phyloP scores from a whole-genome alignment of 2,888 invertebrate genomes.

The Erebia epiphron region DNA sequence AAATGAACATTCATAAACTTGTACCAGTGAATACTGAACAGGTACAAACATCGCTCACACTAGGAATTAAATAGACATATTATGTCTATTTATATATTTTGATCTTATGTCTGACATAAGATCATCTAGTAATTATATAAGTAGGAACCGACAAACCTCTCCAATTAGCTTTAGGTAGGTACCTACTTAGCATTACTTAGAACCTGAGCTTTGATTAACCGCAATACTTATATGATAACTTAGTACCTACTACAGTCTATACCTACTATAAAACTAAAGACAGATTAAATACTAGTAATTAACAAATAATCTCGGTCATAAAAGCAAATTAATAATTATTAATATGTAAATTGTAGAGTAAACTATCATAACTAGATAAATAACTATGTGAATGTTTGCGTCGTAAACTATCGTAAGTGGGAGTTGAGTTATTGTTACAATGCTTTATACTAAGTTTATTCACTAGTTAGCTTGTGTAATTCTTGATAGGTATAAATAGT shows the following conservation, averaged over 20 bases:
- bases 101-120: no score
- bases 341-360: slow-evolving; percentile 31
- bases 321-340: slow-evolving; percentile 15
- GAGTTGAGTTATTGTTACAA: not conserved
- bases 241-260: not conserved
- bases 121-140: no score
- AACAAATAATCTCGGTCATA: slow-evolving; percentile 34
- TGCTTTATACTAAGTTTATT: not conserved
- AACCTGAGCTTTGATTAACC: not conserved
- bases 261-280: not conserved
- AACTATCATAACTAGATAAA: slow-evolving; percentile 2
- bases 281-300: slow-evolving; percentile 37
- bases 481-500: not conserved
- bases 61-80: no score
- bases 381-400: not conserved
- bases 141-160: not conserved
- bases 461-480: not conserved
- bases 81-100: no score
- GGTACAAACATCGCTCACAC: not conserved
- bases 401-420: slow-evolving; percentile 6
- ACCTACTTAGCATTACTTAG: not conserved
- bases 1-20: slow-evolving; percentile 17
- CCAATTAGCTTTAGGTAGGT: not conserved
- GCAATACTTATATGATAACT: not conserved
- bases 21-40: slow-evolving; percentile 4